Base-by-base conservation (phyloP, 2,888 invertebrate species). In the Brachypterus glaber region DNA sequence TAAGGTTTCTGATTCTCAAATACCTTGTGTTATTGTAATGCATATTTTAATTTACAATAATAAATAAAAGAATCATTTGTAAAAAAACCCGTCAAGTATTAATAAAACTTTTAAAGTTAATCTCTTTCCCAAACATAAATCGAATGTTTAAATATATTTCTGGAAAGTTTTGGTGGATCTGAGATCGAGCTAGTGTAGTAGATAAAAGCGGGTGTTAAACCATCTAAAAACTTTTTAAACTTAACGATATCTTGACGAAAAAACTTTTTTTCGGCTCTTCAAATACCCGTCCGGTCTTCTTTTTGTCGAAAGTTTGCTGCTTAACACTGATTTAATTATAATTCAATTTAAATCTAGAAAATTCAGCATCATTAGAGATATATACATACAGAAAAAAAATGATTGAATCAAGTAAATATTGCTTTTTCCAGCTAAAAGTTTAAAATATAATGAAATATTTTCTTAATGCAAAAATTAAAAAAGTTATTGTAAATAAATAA, bases 291-390 rank as follows among this genome's bases (percentile, higher is more conserved):
- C 25, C 16, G 27, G 27, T 17, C 18, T 31, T 37, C 30, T 30
- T 31, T 31, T n/a, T n/a, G n/a, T n/a, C n/a, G n/a, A 44, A 44
- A 45, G 39, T 44, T 43, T 45, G 41, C 43, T 45, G 44, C 36
- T 43, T 42, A 41, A 45, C 43, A 45, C 40, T 37, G 45, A 45
- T 48, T 48, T 45, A 46, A 48, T 46, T 48, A 45, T 46, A 39
- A 44, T 40, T 43, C 40, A 39, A 38, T 37, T 43, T 33, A 41
- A 41, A 32, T 31, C 27, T 27, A n/a, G n/a, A n/a, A n/a, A n/a
- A n/a, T n/a, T n/a, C n/a, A n/a, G n/a, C n/a, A n/a, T n/a, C n/a
- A n/a, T n/a, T n/a, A n/a, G n/a, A n/a, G n/a, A n/a, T n/a, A n/a
- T n/a, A n/a, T n/a, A n/a, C n/a, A n/a, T n/a, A n/a, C n/a, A n/a